Evolutionary conservation across 2,888 invertebrate species (phyloP), one percentile per base, ranked within the genome.

Genomic region (Papilio demoleus): DNA sequence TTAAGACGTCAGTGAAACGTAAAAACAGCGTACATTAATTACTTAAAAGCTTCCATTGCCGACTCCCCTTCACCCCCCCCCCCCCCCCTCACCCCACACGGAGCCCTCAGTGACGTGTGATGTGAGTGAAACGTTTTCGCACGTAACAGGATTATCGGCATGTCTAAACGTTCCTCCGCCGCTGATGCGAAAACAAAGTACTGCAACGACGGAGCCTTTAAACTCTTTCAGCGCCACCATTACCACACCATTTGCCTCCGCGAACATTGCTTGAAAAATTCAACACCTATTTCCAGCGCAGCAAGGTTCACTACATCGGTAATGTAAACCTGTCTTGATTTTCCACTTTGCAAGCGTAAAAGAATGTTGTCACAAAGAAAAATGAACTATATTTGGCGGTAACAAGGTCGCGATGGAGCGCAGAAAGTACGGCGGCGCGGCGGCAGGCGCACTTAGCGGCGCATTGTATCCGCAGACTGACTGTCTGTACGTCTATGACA

Each of bases 401-500:
- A 31, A 60, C 24, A 65, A 22, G 1, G 24, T 22, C 42, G 14
- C 8, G 40, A 50, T 38, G 5, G 31, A 27, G 40, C n/a, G 34
- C 9, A 24, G 24, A 22, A 4, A 38, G 22, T 3, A n/a, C n/a
- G n/a, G n/a, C n/a, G 36, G 4, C n/a, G 24, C 45, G 22, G 24
- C 40, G 34, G 42, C 62, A 42, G 24, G 53, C 62, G 71, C 74
- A 75, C 76, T 77, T 77, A 76, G 70, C 73, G 75, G 71, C 73
- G 73, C 71, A 74, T 74, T 75, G 75, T 77, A 71, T 73, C 75
- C 70, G 77, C 76, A 78, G 81, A 81, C 79, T 77, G 83, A 85
- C 81, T 79, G 85, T 86, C 85, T 83, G 84, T 81, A 79, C 78
- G 77, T 79, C 72, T 75, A 80, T 88, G 88, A 88, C 88, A 88